phyloP scores from a whole-genome alignment of 2,888 invertebrate species.

The Hemithea aestivaria region DNA sequence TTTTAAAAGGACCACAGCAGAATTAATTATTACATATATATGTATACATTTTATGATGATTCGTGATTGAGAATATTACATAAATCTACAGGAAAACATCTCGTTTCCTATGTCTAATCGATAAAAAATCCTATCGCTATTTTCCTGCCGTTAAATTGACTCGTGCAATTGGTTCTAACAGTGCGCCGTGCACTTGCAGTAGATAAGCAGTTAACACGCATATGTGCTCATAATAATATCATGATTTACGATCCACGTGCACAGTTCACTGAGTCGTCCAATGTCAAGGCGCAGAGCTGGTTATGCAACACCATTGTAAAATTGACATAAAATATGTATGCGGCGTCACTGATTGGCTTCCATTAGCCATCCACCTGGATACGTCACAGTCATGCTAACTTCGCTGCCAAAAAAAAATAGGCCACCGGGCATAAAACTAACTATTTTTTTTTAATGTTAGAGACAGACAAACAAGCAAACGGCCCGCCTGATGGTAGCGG shows the following conservation, averaged over 20 bases:
- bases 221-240: conserved; percentile 41
- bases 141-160: conserved; percentile 1
- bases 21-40: no score
- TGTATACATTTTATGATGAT: no score
- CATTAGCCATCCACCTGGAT: conserved; percentile 22
- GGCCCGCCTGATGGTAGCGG: no score
- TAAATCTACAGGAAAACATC: no score
- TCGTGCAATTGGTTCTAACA: conserved; percentile 3
- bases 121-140: no score
- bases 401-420: no score
- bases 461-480: no score
- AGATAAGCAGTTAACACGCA: conserved; percentile 29
- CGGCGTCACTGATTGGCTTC: conserved; percentile 35
- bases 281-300: conserved; percentile 68
- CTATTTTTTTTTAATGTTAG: no score
- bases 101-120: no score
- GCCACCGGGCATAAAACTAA: no score
- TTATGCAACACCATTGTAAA: conserved; percentile 70
- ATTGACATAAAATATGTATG: conserved; percentile 65
- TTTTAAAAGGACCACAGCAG: no score
- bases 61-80: no score
- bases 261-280: conserved; percentile 65
- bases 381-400: conserved; percentile 29
- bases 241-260: conserved; percentile 72
- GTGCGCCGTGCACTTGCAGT: conserved; percentile 10